Percentiles rank a stretch among this genome's conserved stretches.
phyloP scores from a whole-genome alignment of 92 coral and sea anemone species.

The Phymanthus crucifer region DNA sequence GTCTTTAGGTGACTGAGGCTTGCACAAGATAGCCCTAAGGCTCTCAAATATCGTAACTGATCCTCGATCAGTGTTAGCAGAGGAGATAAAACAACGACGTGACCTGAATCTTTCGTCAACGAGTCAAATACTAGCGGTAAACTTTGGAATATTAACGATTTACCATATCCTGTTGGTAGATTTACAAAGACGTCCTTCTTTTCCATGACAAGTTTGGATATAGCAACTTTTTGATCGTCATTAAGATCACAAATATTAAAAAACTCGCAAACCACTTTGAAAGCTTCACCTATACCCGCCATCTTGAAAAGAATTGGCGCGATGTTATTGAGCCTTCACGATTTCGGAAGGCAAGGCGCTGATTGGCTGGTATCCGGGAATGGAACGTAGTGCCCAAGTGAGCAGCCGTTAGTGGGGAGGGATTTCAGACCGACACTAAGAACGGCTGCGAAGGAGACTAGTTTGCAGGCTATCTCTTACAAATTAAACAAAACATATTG shows the following conservation, averaged over 20 bases:
- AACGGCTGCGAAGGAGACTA: too few relatives aligned
- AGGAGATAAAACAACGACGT: constrained; percentile 7
- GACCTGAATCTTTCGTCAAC: constrained; percentile 11
- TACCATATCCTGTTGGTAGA: too few relatives aligned
- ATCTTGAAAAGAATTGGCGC: constrained; percentile 15
- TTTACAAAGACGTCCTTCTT: constrained; percentile 8
- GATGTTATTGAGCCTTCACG: constrained; percentile 12
- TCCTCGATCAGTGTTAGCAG: constrained; percentile 24
- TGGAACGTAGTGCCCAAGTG: too few relatives aligned
- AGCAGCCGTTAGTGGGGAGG: too few relatives aligned
- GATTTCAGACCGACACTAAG: too few relatives aligned
- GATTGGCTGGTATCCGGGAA: too few relatives aligned
- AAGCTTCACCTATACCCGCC: constrained; percentile 11
- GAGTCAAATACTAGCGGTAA: background rate
- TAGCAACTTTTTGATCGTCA: background rate
- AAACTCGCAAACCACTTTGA: background rate
- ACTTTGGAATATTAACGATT: constrained; percentile 5
- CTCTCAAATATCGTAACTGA: constrained; percentile 30
- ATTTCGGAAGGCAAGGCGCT: constrained; percentile 5
- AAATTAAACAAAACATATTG: background rate
- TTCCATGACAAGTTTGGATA: background rate
- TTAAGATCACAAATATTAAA: constrained; percentile 4
- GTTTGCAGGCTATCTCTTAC: too few relatives aligned
- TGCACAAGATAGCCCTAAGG: constrained; percentile 29
- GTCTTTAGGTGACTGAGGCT: constrained; percentile 34